Evolutionary conservation across 2,888 invertebrate genomes (phyloP), one percentile per base, ranked within the genome.

Genomic region (Eupithecia tripunctaria): DNA sequence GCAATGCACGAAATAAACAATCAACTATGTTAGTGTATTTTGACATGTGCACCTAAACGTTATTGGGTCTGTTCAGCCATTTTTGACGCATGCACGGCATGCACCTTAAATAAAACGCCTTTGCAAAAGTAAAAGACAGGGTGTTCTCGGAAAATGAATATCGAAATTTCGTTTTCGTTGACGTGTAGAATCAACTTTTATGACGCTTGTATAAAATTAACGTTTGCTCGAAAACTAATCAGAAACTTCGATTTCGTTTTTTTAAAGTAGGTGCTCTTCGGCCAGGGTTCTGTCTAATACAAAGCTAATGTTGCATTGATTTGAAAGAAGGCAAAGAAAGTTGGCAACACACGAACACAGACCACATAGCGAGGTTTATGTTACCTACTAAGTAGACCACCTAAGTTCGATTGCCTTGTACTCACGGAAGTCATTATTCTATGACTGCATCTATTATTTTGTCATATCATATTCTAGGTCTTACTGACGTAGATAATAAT

Each of bases 401-500:
- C 41, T 47, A n/a, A 47, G 18, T 47, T 18, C 43, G 6, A 47
- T 47, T 47, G 43, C 6, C n/a, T 18, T n/a, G n/a, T 47, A 47
- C 7, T 2, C n/a, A 47, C 6, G 5, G n/a, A 47, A 47, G n/a
- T n/a, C 7, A 8, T 47, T n/a, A 47, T 43, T 43, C 41, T 43
- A 18, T 6, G 43, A 18, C n/a, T 47, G n/a, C 43, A n/a, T n/a
- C 43, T 43, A 41, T 15, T 4, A n/a, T n/a, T n/a, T n/a, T n/a
- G n/a, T n/a, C n/a, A n/a, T n/a, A n/a, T n/a, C n/a, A n/a, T 43
- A n/a, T 47, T 6, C 7, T 47, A n/a, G n/a, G 43, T n/a, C 47
- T n/a, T 47, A 47, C n/a, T 47, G 47, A 47, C 47, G n/a, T 47
- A 47, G 47, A 47, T 47, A n/a, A 47, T 47, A 47, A 47, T 47